Evolutionary conservation across 2,113 vertebrate genomes (phyloP).

Genomic region (Spheniscus mendiculus): DNA sequence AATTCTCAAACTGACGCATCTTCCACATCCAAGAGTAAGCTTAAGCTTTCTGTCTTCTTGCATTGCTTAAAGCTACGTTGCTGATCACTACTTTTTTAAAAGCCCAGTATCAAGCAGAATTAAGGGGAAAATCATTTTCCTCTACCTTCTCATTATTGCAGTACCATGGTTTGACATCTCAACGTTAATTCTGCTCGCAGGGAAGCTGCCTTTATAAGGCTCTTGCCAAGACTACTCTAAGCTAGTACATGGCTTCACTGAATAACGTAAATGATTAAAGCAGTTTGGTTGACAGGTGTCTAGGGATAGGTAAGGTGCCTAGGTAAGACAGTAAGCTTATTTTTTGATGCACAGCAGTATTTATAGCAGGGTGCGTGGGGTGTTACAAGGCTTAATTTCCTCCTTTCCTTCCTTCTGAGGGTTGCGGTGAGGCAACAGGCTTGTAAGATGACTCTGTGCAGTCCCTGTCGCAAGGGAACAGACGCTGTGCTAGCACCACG

Average conservation of each 20-base stretch:
- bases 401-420: neutral
- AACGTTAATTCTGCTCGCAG: neutral
- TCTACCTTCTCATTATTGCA: neutral
- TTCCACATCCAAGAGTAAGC: neutral
- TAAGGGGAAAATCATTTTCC: neutral
- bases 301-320: neutral
- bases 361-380: neutral
- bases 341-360: neutral
- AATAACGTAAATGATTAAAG: neutral
- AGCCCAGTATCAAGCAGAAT: neutral
- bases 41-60: neutral
- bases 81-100: neutral
- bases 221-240: neutral
- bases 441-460: neutral
- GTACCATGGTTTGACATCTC: neutral
- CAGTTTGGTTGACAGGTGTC: neutral
- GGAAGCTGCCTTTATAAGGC: neutral
- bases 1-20: neutral
- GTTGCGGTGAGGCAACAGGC: neutral
- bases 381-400: neutral
- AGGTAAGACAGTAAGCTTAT: neutral
- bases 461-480: neutral
- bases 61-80: neutral
- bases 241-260: neutral
- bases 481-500: neutral